These are phyloP conservation scores for Abramis brama DNA, from an alignment of 2,113 vertebrate species.

Conservation along the genomic window DNA sequence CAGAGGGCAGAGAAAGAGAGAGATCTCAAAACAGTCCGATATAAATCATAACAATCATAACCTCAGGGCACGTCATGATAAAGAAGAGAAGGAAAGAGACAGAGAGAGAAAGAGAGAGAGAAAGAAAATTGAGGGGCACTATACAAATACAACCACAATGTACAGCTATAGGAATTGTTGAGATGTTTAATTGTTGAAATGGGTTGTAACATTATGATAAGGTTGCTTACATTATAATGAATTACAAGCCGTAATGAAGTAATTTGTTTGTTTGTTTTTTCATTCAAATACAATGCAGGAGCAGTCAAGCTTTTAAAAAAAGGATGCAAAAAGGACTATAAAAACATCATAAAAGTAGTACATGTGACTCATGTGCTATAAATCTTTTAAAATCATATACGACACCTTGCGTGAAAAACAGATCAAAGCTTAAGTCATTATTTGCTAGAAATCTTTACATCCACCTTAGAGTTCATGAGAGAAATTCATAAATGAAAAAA, in stretches of 20 bases:
- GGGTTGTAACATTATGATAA: not conserved
- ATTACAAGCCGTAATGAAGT: too few species aligned
- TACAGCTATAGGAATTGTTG: conserved; percentile 4
- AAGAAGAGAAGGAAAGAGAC: conserved; percentile 37
- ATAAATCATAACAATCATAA: conserved; percentile 68
- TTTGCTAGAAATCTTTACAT: not conserved
- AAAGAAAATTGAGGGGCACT: conserved; percentile 27
- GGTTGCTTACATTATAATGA: not conserved
- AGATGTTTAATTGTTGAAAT: not conserved
- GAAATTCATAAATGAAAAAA: too few species aligned
- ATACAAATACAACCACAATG: conserved; percentile 21
- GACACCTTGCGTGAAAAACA: not conserved
- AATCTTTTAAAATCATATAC: not conserved
- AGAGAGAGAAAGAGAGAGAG: not conserved
- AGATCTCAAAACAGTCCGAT: conserved; percentile 57
- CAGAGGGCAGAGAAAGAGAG: conserved; percentile 52
- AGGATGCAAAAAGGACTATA: not conserved
- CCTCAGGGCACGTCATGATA: conserved; percentile 56
- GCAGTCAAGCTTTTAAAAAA: not conserved
- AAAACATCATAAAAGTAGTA: not conserved
- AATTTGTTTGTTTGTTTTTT: not conserved
- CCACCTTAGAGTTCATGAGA: not conserved
- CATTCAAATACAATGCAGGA: not conserved
- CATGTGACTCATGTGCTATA: not conserved
- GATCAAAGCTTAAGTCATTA: not conserved